These are phyloP conservation scores for Himalopsyche anomala DNA, from an alignment of 2,888 invertebrate genomes.

Conservation along the genomic window DNA sequence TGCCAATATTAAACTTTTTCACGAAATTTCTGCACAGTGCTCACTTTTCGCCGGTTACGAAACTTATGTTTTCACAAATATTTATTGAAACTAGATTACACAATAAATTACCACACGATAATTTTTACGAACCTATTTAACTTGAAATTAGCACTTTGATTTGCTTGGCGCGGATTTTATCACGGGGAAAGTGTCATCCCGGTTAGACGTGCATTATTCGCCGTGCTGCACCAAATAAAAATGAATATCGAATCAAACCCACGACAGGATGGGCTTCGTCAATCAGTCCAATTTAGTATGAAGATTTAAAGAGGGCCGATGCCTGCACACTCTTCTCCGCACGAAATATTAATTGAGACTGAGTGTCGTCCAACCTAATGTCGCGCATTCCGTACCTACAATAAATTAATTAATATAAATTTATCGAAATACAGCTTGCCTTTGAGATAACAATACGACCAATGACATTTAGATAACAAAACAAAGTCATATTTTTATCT, in stretches of 20 bases:
- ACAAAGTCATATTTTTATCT: neutral
- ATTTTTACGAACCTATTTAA: neutral
- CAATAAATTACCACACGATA: constrained; percentile 8
- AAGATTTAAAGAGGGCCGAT: constrained; percentile 28
- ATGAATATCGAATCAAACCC: constrained; percentile 44
- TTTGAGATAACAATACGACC: neutral
- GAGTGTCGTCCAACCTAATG: constrained; percentile 35
- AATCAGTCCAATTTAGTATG: constrained; percentile 62
- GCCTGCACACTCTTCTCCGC: constrained; percentile 48
- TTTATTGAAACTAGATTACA: neutral
- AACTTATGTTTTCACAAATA: neutral
- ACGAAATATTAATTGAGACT: constrained; percentile 59
- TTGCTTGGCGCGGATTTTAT: neutral
- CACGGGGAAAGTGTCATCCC: neutral
- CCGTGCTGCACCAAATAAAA: constrained; percentile 32
- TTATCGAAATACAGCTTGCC: neutral
- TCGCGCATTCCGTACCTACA: neutral
- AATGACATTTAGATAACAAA: neutral
- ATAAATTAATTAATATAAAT: neutral
- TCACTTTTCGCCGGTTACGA: neutral
- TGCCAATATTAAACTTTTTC: neutral
- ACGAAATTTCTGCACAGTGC: neutral
- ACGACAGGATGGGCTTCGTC: constrained; percentile 55
- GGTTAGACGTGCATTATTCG: neutral
- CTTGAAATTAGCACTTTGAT: neutral